Evolutionary conservation across 2,888 invertebrate species (phyloP), one percentile per base, ranked within the genome.

Genomic region (Drosophila tripunctata): DNA sequence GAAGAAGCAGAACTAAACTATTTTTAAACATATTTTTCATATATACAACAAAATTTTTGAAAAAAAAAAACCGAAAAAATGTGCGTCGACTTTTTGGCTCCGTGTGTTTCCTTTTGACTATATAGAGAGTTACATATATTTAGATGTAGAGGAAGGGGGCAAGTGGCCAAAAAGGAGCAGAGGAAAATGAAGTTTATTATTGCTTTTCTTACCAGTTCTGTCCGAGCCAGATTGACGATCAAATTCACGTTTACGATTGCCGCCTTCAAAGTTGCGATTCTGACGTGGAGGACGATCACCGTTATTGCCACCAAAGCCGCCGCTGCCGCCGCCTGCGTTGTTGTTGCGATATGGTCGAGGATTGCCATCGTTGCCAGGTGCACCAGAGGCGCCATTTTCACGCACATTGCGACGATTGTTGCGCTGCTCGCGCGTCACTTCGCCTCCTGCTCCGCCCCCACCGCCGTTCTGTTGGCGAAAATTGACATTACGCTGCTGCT

Each of bases 161-260:
- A n/a, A n/a, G n/a, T n/a, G n/a, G n/a, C n/a, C 8, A 27, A 27
- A 1, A 8, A 8, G 10, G 27, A 6, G 8, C 27, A 27, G 27
- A n/a, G n/a, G n/a, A n/a, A n/a, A n/a, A n/a, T n/a, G n/a, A n/a
- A n/a, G n/a, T n/a, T n/a, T n/a, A n/a, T n/a, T n/a, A n/a, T n/a
- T 10, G 41, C 8, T 33, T 5, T 21, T 75, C 85, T 87, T 67
- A 90, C 98, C 98, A 90, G 97, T 98, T 93, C 96, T 97, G 91
- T 98, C 98, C 68, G 97, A 97, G 88, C 98, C 98, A 88, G 98
- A 98, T 92, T 98, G 96, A 87, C 98, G 94, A 92, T 98, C 98
- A 91, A 96, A 98, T 93, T 98, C 98, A 64, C 98, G 94, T 92
- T 97, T 98, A 17, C 88, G 82, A 52, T 92, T 92, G 54, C 88